Percentiles rank a stretch among this genome's conserved stretches.
Conservation (phyloP, 2,888 invertebrate species). For the Encarsia formosa region DNA sequence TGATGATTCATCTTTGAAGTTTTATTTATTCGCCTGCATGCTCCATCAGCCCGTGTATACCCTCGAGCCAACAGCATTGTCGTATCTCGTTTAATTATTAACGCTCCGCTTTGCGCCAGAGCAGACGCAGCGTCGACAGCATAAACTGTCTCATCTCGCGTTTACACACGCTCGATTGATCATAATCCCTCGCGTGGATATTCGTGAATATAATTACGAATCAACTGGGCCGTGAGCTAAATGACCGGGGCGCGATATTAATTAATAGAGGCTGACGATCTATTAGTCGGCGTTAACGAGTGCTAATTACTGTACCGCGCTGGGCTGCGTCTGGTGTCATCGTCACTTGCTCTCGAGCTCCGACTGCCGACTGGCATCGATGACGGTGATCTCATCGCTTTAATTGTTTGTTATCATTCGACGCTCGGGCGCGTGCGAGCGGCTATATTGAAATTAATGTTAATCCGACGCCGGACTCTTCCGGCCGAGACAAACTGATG, state of each 20-base stretch:
- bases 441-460: slow-evolving; percentile 51
- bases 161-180: no score
- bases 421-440: slow-evolving; percentile 41
- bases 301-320: slow-evolving; percentile 35
- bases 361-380: slow-evolving; percentile 37
- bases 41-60: no score
- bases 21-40: no score
- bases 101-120: no score
- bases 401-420: slow-evolving; percentile 53
- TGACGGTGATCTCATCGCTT: slow-evolving; percentile 49
- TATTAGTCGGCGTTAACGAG: slow-evolving; percentile 50
- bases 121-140: no score
- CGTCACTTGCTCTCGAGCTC: neutral
- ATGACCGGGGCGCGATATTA: slow-evolving; percentile 44
- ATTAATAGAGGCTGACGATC: slow-evolving; percentile 50
- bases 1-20: no score
- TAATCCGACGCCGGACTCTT: slow-evolving; percentile 40
- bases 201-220: no score
- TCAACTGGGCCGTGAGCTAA: no score
- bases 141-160: no score
- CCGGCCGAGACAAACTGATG: slow-evolving; percentile 39
- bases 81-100: no score
- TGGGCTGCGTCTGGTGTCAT: neutral
- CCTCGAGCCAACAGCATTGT: no score
- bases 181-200: no score